Conservation (phyloP, 2,113 vertebrate species). For the Clarias magur region DNA sequence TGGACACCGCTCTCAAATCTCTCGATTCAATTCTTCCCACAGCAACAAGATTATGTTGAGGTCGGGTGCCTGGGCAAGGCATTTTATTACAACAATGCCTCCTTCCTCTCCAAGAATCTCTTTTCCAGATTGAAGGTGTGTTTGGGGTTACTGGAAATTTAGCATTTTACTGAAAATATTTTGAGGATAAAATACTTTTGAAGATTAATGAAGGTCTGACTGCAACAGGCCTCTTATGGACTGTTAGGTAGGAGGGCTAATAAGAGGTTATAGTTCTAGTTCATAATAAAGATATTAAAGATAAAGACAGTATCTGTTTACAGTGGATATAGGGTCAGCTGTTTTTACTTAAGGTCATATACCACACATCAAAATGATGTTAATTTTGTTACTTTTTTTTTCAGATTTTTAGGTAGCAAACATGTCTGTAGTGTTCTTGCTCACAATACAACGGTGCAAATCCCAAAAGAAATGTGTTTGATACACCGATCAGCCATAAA, state of each 20-base stretch:
- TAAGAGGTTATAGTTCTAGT: not conserved
- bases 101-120: not conserved
- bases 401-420: not conserved
- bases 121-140: not conserved
- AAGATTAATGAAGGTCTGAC: not conserved
- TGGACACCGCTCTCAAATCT: not conserved
- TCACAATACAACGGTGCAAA: not conserved
- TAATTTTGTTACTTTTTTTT: not conserved
- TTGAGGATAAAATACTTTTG: not conserved
- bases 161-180: not conserved
- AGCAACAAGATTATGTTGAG: constrained; percentile 9
- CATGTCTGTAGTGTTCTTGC: too few species aligned
- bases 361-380: not conserved
- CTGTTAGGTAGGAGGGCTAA: not conserved
- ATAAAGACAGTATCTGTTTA: not conserved
- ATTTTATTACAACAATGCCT: not conserved
- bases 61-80: constrained; percentile 1
- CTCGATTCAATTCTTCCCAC: constrained; percentile 1
- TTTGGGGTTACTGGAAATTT: not conserved
- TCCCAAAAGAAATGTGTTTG: not conserved
- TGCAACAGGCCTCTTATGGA: not conserved
- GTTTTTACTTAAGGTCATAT: not conserved
- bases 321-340: not conserved
- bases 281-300: not conserved
- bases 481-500: too few species aligned